A percentile compares a stretch with the other conserved stretches of the same genome.
phyloP scores from a whole-genome alignment of 92 coral and sea anemone species.

The Phenganax stokvisi region DNA sequence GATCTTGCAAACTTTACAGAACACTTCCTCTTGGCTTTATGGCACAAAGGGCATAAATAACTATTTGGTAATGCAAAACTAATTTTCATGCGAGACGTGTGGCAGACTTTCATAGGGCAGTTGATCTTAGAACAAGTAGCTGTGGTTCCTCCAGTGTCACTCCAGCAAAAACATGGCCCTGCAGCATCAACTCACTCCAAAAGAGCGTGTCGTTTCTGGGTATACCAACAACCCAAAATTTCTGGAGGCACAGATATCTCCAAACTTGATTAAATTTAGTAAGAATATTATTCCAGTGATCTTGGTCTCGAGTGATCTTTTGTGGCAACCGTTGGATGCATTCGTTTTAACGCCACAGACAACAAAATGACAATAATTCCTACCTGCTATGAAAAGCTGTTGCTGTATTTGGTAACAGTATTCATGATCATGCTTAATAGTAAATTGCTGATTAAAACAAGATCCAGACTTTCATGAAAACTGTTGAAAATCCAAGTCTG shows the following conservation, averaged over 20 bases:
- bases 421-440: slow-evolving; percentile 42
- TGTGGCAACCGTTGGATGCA: background rate
- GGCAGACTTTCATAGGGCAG: slow-evolving; percentile 37
- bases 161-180: slow-evolving; percentile 42
- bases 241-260: slow-evolving; percentile 48
- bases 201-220: slow-evolving; percentile 34
- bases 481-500: slow-evolving; percentile 37
- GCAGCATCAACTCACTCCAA: background rate
- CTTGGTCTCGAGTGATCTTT: slow-evolving; percentile 44
- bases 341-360: slow-evolving; percentile 38
- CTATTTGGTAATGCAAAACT: slow-evolving; percentile 26
- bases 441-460: slow-evolving; percentile 37
- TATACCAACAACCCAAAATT: slow-evolving; percentile 53
- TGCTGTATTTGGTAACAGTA: slow-evolving; percentile 44
- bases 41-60: slow-evolving; percentile 47
- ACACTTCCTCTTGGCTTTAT: slow-evolving; percentile 28
- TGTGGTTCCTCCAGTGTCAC: slow-evolving; percentile 27
- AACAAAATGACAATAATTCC: slow-evolving; percentile 41
- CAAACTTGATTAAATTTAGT: slow-evolving; percentile 52
- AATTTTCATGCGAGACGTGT: slow-evolving; percentile 44
- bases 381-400: slow-evolving; percentile 45
- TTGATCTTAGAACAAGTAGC: slow-evolving; percentile 25
- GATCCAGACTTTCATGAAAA: slow-evolving; percentile 34
- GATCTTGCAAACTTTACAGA: slow-evolving; percentile 28
- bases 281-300: slow-evolving; percentile 51